Conservation (phyloP, 2,113 vertebrate species). For the Diphyllodes magnificus region DNA sequence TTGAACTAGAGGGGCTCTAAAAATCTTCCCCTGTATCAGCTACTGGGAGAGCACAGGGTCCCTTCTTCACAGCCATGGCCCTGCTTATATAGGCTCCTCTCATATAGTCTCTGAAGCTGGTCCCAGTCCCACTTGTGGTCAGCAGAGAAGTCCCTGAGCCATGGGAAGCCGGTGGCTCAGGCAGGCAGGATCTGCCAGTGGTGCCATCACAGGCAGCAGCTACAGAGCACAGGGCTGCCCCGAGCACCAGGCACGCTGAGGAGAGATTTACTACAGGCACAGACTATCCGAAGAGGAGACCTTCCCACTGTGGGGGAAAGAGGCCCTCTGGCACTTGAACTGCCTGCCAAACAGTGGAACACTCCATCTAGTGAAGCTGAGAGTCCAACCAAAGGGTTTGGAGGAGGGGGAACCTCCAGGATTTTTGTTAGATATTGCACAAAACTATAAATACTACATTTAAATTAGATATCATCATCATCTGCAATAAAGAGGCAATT, state of each 20-base stretch:
- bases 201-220: not conserved
- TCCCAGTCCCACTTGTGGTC: not conserved
- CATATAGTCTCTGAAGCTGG: not conserved
- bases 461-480: not conserved
- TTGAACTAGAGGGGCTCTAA: not conserved
- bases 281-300: rapidly evolving
- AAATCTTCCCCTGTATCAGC: not conserved
- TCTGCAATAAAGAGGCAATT: not conserved
- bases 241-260: rapidly evolving
- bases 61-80: not conserved
- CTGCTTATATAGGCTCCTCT: not conserved
- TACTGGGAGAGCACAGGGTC: not conserved
- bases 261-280: not conserved
- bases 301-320: not conserved
- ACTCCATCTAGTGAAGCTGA: not conserved
- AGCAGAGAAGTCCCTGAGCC: not conserved
- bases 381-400: not conserved
- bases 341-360: not conserved
- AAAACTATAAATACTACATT: not conserved
- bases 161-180: rapidly evolving
- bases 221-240: not conserved
- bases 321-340: not conserved
- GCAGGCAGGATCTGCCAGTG: not conserved
- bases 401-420: not conserved
- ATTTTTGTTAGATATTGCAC: not conserved